Conservation (phyloP, 2,888 invertebrate genomes). For the Eledona agricola region DNA sequence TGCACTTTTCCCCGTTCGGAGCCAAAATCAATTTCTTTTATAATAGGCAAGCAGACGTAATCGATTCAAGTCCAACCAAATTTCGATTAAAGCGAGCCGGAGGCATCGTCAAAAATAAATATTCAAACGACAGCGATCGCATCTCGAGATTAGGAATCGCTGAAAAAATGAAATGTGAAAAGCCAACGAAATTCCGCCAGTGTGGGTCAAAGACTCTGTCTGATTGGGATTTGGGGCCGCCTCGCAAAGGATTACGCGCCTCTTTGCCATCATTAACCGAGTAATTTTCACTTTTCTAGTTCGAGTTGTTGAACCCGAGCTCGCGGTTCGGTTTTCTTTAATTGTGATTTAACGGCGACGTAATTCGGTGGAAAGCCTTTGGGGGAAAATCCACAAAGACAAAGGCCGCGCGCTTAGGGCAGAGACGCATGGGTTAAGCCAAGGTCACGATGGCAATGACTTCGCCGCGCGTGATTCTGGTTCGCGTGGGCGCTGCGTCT, state of each 20-base stretch:
- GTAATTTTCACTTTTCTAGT: conserved; percentile 21
- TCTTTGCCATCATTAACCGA: conserved; percentile 15
- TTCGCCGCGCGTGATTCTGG: conserved; percentile 40
- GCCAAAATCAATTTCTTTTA: too few relatives aligned
- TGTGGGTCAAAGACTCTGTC: conserved; percentile 9
- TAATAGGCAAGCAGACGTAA: too few relatives aligned
- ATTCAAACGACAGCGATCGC: conserved; percentile 13
- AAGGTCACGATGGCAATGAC: conserved; percentile 43
- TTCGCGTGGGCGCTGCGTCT: conserved; percentile 42
- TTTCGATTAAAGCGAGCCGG: conserved; percentile 6
- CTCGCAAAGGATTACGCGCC: conserved; percentile 9
- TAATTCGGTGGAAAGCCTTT: conserved; percentile 19
- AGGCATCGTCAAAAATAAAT: conserved; percentile 5
- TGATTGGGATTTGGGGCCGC: neutral
- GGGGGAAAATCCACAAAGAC: conserved; percentile 19
- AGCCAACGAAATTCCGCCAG: conserved; percentile 9
- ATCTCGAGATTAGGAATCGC: too few relatives aligned
- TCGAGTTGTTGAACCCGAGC: conserved; percentile 11
- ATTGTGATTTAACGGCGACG: conserved; percentile 16
- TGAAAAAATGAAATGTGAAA: conserved; percentile 14
- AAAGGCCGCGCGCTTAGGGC: conserved; percentile 38
- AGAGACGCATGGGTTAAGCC: conserved; percentile 40
- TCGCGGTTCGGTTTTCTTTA: conserved; percentile 9
- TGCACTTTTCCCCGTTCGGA: too few relatives aligned
- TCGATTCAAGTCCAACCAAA: too few relatives aligned